Percentiles rank a stretch among this genome's conserved stretches.
These are phyloP conservation scores for Eurystomus glaucurus DNA, from an alignment of 2,797 vertebrate genomes.

Conservation along the genomic window DNA sequence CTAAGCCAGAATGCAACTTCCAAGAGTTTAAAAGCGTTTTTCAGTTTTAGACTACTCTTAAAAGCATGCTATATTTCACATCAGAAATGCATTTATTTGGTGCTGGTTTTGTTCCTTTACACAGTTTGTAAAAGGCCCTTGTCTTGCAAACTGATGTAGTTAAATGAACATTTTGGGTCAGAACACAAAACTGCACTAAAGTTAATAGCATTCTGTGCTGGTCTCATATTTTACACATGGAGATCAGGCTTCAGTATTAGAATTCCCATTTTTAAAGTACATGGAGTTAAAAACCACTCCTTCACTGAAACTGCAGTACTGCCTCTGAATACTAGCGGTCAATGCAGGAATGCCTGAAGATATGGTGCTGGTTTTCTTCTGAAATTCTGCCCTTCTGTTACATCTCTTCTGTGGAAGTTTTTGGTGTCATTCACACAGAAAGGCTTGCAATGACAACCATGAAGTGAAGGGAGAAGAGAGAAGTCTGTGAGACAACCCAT, in stretches of 20 bases:
- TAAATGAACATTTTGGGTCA: background rate
- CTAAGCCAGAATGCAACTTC: background rate
- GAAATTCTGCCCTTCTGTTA: background rate
- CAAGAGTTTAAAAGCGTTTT: background rate
- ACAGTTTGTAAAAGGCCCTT: background rate
- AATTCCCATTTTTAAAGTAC: background rate
- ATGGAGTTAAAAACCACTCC: background rate
- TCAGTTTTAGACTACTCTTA: background rate
- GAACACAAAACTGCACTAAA: background rate
- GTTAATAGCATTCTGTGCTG: background rate
- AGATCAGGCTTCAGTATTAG: background rate
- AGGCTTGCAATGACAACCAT: background rate
- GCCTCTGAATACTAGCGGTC: background rate
- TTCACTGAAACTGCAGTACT: background rate
- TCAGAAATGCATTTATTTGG: background rate
- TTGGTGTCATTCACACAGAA: background rate
- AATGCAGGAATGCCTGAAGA: background rate
- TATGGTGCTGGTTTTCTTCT: background rate
- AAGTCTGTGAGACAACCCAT: background rate
- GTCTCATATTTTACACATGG: background rate
- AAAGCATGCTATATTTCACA: background rate
- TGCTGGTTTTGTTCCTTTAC: background rate
- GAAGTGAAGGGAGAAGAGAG: background rate
- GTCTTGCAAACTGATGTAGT: background rate
- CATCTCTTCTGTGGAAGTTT: background rate